Evolutionary conservation across 2,113 vertebrate species (phyloP), one percentile per base, ranked within the genome.

Genomic region (Sinocyclocheilus rhinocerous): DNA sequence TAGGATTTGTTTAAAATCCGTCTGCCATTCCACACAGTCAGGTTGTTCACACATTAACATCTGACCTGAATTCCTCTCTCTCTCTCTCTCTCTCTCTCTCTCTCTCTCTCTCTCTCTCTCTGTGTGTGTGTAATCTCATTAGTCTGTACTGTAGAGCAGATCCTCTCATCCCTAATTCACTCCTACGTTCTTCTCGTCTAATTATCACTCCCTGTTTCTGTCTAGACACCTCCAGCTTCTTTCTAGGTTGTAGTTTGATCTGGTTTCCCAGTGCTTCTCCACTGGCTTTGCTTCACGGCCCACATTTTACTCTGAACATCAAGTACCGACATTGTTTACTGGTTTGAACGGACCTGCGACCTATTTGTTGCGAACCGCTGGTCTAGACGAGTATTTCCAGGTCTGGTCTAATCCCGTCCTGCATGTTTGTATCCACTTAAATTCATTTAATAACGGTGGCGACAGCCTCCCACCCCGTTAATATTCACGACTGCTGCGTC

Each of bases 41-140:
- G 69, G 33, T 94, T 91, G 93, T 93, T 94, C 92, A 91, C 92
- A 92, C 93, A 94, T 94, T 95, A 95, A 92, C 94, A 94, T 95
- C 90, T 95, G 94, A 95, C 94, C 94, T 93, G 92, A 94, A 94
- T 95, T 94, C 93, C 93, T 93, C 79, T 89, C 5, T 36, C 36
- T 36, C 91, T 89, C 48, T 86, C 84, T 61, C 22, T 92, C 33
- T 33, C 36, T 36, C 36, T 36, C 36, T 36, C 42, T 45, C 42
- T 45, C 42, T 45, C 9, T 45, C 42, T 45, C 9, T 45, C 10
- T 48, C 10, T 12, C 10, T 42, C 7, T 12, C 0, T 48, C 2
- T 48, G 0, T 48, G 10, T 48, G 10, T 48, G 10, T 48, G 10
- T 48, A 48, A 48, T 48, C 45, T 48, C 45, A 48, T 48, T 95